Conservation (phyloP, 1,140 invertebrate species). For the Vanessa tameamea region DNA sequence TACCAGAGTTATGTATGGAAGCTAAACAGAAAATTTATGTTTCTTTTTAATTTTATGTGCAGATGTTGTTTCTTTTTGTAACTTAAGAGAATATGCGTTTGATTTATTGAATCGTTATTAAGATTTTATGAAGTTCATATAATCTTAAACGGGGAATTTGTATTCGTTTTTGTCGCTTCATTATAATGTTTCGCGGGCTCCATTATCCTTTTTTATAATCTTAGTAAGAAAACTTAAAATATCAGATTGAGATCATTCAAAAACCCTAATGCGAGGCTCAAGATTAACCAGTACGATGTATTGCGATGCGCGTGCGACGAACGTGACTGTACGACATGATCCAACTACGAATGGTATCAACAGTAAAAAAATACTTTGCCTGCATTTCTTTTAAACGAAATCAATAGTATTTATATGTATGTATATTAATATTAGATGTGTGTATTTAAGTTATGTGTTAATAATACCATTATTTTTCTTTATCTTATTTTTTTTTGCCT, state of each 20-base stretch:
- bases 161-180: too few relatives aligned
- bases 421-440: too few relatives aligned
- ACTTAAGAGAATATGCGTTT: too few relatives aligned
- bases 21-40: not conserved
- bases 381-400: not conserved
- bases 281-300: constrained; percentile 39
- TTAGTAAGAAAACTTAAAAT: too few relatives aligned
- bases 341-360: not conserved
- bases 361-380: not conserved
- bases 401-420: not conserved
- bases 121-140: too few relatives aligned
- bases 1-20: constrained; percentile 1
- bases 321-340: constrained; percentile 38
- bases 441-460: too few relatives aligned
- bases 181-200: too few relatives aligned
- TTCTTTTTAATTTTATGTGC: not conserved
- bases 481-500: too few relatives aligned
- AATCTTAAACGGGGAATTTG: too few relatives aligned
- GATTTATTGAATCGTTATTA: too few relatives aligned
- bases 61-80: not conserved
- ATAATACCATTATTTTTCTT: too few relatives aligned
- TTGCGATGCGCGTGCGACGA: constrained; percentile 35
- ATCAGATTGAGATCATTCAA: constrained; percentile 30
- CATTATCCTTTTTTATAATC: too few relatives aligned
- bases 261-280: constrained; percentile 33